A percentile compares a stretch with the other conserved stretches of the same genome.
phyloP scores from a whole-genome alignment of 2,888 invertebrate species.

The Lochmaea capreae region DNA sequence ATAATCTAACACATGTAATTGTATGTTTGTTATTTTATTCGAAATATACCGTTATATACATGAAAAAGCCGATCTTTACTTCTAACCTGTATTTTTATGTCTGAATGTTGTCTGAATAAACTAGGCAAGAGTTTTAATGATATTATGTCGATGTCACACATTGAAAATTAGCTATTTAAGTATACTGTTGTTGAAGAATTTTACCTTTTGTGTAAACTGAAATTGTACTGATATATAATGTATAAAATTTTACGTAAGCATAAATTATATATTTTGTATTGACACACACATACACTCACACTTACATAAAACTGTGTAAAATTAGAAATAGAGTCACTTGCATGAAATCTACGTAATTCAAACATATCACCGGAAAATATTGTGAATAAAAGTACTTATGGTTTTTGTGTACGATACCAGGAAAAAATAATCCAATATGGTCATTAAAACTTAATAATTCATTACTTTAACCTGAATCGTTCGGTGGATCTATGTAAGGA shows the following conservation, averaged over 20 bases:
- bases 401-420: not conserved
- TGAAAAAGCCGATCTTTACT: not conserved
- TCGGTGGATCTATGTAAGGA: no score
- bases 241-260: conserved; percentile 29
- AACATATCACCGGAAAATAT: conserved; percentile 26
- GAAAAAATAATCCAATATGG: not conserved
- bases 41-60: not conserved
- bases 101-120: not conserved
- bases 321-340: conserved; percentile 21
- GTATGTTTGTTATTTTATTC: not conserved
- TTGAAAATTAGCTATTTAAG: conserved; percentile 11
- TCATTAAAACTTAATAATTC: not conserved
- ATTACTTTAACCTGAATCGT: no score
- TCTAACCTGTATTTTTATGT: not conserved
- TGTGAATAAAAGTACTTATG: conserved; percentile 18
- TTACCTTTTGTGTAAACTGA: conserved; percentile 24
- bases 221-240: conserved; percentile 42
- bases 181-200: conserved; percentile 25
- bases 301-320: conserved; percentile 12
- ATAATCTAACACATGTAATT: not conserved
- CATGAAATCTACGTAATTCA: conserved; percentile 18
- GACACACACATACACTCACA: conserved; percentile 5
- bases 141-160: conserved; percentile 3
- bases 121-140: not conserved
- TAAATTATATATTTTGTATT: conserved; percentile 44